Percentiles rank a stretch among this genome's conserved stretches.
Conservation (phyloP, 2,113 vertebrate genomes). For the Etia nguti region DNA sequence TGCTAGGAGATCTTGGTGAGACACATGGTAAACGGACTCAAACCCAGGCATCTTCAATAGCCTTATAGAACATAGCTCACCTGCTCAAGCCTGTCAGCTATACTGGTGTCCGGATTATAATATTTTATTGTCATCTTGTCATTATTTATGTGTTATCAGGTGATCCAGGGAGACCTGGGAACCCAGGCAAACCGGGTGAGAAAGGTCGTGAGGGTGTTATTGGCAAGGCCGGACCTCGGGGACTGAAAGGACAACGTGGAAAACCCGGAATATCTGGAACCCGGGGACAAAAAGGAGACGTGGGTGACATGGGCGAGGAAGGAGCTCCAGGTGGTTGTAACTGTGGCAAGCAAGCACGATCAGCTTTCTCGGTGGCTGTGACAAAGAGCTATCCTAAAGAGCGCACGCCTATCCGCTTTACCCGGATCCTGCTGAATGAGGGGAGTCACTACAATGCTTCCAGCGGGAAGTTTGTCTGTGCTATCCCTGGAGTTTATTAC, state of each 20-base stretch:
- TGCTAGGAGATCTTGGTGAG: background rate
- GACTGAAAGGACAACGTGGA: conserved; percentile 81
- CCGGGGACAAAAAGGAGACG: conserved; percentile 78
- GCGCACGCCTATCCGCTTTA: conserved; percentile 90
- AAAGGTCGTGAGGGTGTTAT: conserved; percentile 85
- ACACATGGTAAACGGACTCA: background rate
- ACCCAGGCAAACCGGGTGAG: conserved; percentile 82
- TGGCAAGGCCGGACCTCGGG: conserved; percentile 85
- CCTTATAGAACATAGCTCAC: background rate
- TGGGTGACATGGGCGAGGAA: conserved; percentile 73
- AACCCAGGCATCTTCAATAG: fast-evolving
- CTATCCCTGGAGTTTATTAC: conserved; percentile 89
- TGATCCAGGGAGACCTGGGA: conserved; percentile 78
- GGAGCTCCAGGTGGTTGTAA: conserved; percentile 85
- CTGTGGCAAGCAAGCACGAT: conserved; percentile 78
- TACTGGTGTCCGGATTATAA: background rate
- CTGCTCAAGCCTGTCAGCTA: background rate
- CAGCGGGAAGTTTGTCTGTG: conserved; percentile 89
- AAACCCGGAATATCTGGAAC: conserved; percentile 73
- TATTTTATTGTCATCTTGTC: background rate
- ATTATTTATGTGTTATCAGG: conserved; percentile 41
- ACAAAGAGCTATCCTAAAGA: conserved; percentile 93
- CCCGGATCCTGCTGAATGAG: conserved; percentile 91
- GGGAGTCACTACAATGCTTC: conserved; percentile 87
- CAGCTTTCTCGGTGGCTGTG: conserved; percentile 91